Base-by-base conservation (phyloP, 2,113 vertebrate species). In the Poecilia latipinna region DNA sequence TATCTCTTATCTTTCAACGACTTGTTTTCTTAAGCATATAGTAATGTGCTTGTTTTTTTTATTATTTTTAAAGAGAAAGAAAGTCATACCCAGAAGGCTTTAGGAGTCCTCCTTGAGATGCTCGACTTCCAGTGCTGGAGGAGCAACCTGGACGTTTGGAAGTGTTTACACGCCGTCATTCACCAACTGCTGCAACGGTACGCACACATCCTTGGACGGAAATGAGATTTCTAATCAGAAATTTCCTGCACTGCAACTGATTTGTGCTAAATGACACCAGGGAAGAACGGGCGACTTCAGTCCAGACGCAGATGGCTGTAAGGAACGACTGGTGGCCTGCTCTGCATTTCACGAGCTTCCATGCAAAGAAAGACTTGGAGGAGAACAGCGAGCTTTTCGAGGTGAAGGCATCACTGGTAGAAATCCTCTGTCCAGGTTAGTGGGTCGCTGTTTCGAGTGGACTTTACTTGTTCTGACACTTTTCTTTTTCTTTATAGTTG, bases 121-220 rank as follows among this genome's bases (percentile, higher is more conserved):
- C 91, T 99, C 67, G 97, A 98, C 91, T 97, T 95, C 51, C 88
- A 94, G 77, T 95, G 95, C 61, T 98, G 96, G 95, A 96, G 95
- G 67, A 92, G 87, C 79, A 94, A 93, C 51, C 1, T 93, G 57
- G 93, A 91, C 32, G 95, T 92, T 0, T 99, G 98, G 98, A 94
- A 79, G 11, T 84, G 82, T 72, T 89, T 99, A 80, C 84, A 91
- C 51, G 87, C 87, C 39, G 86, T 93, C 15, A 32, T 97, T 69
- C 87, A 92, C 73, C 88, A 93, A 67, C 85, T 94, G 63, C 80
- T 90, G 61, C 61, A 12, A 42, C 13, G 72, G 92, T 93, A 84
- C 0, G 86, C 69, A 17, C 12, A 28, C n/a, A 39, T 48, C 2
- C 13, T 35, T 32, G 6, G 1, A 17, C 19, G 29, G 28, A 4